phyloP scores from a whole-genome alignment of 2,113 vertebrate genomes.

The rabbit (Oryctolagus cuniculus) region mOryCun1.1 NC_091441.1:21765501-21766000 shows the following conservation, averaged over 20 bases:
- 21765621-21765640: conserved; percentile 14
- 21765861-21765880: conserved; percentile 3
- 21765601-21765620: background rate
- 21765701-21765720: background rate
- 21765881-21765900: conserved; percentile 17
- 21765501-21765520: background rate
- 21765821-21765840: conserved; percentile 26
- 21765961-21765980: background rate
- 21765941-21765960: conserved; percentile 10
- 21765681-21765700: background rate
- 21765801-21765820: background rate
- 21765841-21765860: conserved; percentile 41
- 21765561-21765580: background rate
- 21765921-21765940: background rate
- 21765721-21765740: background rate
- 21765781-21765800: background rate
- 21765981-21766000: background rate
- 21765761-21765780: background rate
- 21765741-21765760: background rate
- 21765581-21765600: conserved; percentile 12
- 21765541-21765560: background rate
- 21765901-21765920: background rate
- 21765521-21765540: background rate
- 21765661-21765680: background rate
- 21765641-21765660: background rate